phyloP scores from a whole-genome alignment of 2,888 invertebrate species.

The Dioctria rufipes region DNA sequence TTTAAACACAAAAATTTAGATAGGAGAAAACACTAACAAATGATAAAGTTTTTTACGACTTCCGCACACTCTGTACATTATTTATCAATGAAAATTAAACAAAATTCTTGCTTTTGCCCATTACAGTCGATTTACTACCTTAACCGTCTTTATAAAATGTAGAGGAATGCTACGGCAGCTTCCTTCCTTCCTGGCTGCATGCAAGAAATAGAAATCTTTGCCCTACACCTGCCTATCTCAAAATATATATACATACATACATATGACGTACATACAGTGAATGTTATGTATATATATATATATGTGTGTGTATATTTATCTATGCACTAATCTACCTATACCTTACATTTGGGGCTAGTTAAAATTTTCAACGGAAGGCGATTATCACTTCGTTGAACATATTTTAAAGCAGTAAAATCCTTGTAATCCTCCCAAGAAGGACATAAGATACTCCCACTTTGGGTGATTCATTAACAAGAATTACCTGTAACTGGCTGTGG shows the following conservation, averaged over 20 bases:
- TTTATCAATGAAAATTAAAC: conserved; percentile 22
- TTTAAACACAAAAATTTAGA: not conserved
- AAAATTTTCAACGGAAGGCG: conserved; percentile 29
- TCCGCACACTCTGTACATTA: not conserved
- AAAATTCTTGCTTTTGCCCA: conserved; percentile 19
- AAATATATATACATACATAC: too few relatives aligned
- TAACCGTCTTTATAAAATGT: not conserved
- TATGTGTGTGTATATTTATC: too few relatives aligned
- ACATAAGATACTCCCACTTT: conserved; percentile 14
- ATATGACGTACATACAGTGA: too few relatives aligned
- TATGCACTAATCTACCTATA: not conserved
- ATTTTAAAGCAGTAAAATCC: conserved; percentile 18
- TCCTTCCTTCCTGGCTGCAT: not conserved
- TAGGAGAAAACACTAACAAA: not conserved
- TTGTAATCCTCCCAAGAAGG: conserved; percentile 20
- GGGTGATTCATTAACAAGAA: conserved; percentile 23
- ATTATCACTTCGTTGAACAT: conserved; percentile 27
- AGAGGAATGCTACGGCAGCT: not conserved
- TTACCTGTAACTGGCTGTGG: not conserved
- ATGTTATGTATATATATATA: too few relatives aligned
- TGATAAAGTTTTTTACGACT: not conserved
- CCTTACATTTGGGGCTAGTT: conserved; percentile 11
- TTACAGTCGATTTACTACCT: conserved; percentile 9
- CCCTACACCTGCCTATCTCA: not conserved
- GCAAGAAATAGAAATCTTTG: not conserved